Conservation (phyloP, 2,797 vertebrate species). For the Mormyrops boulengeri region DNA sequence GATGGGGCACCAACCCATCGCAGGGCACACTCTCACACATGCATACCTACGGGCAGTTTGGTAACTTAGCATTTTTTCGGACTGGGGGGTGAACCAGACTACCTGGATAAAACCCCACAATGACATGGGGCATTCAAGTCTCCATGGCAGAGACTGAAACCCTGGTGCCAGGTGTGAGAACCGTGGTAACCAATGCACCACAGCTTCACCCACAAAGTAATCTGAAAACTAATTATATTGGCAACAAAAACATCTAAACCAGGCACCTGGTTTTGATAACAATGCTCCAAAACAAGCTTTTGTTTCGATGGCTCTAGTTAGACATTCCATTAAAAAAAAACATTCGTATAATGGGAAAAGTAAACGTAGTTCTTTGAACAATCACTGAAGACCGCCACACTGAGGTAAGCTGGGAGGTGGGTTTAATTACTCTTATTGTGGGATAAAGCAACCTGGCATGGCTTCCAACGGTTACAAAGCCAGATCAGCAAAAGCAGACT, state of each 20-base stretch:
- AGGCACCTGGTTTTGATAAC: not conserved
- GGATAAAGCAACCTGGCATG: not conserved
- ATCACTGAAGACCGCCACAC: not conserved
- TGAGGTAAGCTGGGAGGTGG: not conserved
- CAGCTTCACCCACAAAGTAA: not conserved
- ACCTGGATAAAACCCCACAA: not conserved
- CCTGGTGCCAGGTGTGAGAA: not conserved
- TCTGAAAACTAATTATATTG: not conserved
- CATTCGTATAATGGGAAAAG: not conserved
- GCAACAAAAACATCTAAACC: not conserved
- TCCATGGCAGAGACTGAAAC: not conserved
- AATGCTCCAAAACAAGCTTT: not conserved
- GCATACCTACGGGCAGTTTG: not conserved
- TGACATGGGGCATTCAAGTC: not conserved
- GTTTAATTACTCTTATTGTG: not conserved
- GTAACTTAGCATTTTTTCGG: not conserved
- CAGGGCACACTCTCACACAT: not conserved
- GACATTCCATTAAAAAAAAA: not conserved
- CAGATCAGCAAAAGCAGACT: not conserved
- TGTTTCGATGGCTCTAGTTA: not conserved
- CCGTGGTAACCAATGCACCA: not conserved
- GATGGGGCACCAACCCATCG: not conserved
- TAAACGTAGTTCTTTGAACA: not conserved
- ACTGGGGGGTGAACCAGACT: not conserved
- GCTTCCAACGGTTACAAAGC: not conserved